These are phyloP conservation scores for Cryptus viduatorius DNA, from an alignment of 2,888 invertebrate genomes.

Conservation along the genomic window DNA sequence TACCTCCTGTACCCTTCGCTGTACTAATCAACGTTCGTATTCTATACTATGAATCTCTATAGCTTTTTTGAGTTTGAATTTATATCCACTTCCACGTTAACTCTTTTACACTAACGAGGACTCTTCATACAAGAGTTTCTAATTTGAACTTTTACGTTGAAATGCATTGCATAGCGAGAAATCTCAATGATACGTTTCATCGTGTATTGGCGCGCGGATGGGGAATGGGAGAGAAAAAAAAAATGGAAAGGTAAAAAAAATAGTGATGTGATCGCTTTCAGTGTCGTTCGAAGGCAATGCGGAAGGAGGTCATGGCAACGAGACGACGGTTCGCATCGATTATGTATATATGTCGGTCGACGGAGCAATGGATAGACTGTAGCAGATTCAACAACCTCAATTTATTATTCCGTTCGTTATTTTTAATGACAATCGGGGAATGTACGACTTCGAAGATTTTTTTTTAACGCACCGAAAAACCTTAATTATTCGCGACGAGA, in stretches of 20 bases:
- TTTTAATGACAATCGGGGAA: constrained; percentile 3
- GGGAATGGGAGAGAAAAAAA: neutral
- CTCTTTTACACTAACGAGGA: constrained; percentile 52
- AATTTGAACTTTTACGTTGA: constrained; percentile 29
- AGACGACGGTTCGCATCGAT: constrained; percentile 49
- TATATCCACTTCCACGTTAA: constrained; percentile 14
- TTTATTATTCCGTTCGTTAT: constrained; percentile 38
- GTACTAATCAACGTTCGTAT: constrained; percentile 50
- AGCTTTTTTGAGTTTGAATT: constrained; percentile 31
- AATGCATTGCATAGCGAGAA: constrained; percentile 5
- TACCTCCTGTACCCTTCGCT: constrained; percentile 3
- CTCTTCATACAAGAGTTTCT: constrained; percentile 39
- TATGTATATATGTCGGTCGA: constrained; percentile 39
- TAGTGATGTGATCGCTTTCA: constrained; percentile 54
- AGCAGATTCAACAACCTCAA: constrained; percentile 51
- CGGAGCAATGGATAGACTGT: constrained; percentile 7
- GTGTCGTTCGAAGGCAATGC: constrained; percentile 57
- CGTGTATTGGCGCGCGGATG: neutral
- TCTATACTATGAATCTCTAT: neutral
- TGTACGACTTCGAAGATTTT: neutral
- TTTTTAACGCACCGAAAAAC: neutral
- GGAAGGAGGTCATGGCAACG: constrained; percentile 64
- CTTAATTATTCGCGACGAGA: too few species aligned
- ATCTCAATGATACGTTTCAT: constrained; percentile 28
- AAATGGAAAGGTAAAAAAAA: constrained; percentile 21